Percentiles rank a stretch among this genome's conserved stretches.
Evolutionary conservation across 2,797 vertebrate species (phyloP).

Genomic region (Hafferia zeledoni): DNA sequence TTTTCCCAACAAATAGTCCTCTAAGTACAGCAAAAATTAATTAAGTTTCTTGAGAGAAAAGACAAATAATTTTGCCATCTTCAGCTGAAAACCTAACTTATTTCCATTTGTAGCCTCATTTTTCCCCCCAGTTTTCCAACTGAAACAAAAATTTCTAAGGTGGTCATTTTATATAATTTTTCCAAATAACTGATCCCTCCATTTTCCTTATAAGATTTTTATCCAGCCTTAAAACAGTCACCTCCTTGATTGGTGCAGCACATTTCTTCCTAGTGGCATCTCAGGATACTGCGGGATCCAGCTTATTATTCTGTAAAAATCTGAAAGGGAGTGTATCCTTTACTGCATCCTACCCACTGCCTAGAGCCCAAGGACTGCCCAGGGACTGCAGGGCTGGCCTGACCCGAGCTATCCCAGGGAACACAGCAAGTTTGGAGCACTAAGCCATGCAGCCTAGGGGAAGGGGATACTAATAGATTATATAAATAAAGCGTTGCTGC

Average conservation of each 20-base stretch:
- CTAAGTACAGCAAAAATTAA: background rate
- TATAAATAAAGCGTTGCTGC: background rate
- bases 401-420: background rate
- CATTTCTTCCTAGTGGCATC: background rate
- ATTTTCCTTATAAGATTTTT: background rate
- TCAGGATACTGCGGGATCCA: accelerated
- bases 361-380: background rate
- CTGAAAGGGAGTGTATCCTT: background rate
- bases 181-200: background rate
- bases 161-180: background rate
- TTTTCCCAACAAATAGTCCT: background rate
- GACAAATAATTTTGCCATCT: background rate
- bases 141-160: background rate
- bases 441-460: background rate
- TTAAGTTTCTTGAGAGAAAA: background rate
- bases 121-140: background rate
- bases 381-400: background rate
- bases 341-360: background rate
- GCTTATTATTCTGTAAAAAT: background rate
- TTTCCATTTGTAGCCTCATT: background rate
- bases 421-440: background rate
- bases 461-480: background rate
- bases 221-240: background rate
- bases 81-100: background rate
- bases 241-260: background rate